phyloP scores from a whole-genome alignment of 2,113 vertebrate species.

The Zosterops pallidus region DNA sequence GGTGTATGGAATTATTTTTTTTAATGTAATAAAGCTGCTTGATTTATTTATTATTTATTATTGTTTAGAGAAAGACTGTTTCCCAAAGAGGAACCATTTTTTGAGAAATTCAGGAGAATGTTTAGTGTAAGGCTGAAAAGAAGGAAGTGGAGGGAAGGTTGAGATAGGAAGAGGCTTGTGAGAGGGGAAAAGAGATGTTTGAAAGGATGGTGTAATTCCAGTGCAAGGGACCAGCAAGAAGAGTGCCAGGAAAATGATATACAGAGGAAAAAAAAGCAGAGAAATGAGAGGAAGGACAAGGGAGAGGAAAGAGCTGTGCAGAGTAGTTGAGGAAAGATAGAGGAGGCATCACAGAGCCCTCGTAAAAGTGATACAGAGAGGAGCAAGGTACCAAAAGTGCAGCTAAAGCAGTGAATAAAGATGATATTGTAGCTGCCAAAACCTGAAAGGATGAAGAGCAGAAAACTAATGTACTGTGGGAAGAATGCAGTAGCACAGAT shows the following conservation, averaged over 20 bases:
- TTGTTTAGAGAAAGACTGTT: not conserved
- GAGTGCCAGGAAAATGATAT: not conserved
- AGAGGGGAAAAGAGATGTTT: not conserved
- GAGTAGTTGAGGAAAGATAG: not conserved
- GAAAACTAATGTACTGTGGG: not conserved
- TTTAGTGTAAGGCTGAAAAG: not conserved
- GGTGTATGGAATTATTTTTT: not conserved
- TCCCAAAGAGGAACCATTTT: not conserved
- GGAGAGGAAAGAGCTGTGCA: not conserved
- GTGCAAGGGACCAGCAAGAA: not conserved
- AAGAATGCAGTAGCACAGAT: not conserved
- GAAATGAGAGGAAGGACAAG: not conserved
- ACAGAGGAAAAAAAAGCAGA: not conserved
- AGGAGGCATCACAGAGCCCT: not conserved
- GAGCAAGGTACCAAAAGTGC: not conserved
- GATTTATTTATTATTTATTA: not conserved
- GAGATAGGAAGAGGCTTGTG: not conserved
- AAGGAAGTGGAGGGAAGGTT: not conserved
- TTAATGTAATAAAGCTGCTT: not conserved
- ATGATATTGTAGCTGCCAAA: not conserved
- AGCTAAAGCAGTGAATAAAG: not conserved
- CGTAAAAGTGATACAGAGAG: accelerated
- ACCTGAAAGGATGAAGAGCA: not conserved
- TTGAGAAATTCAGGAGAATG: not conserved
- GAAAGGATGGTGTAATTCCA: not conserved